A percentile compares a stretch with the other conserved stretches of the same genome.
Evolutionary conservation across 2,797 vertebrate species (phyloP).

Genomic region (Micromesistius poutassou): DNA sequence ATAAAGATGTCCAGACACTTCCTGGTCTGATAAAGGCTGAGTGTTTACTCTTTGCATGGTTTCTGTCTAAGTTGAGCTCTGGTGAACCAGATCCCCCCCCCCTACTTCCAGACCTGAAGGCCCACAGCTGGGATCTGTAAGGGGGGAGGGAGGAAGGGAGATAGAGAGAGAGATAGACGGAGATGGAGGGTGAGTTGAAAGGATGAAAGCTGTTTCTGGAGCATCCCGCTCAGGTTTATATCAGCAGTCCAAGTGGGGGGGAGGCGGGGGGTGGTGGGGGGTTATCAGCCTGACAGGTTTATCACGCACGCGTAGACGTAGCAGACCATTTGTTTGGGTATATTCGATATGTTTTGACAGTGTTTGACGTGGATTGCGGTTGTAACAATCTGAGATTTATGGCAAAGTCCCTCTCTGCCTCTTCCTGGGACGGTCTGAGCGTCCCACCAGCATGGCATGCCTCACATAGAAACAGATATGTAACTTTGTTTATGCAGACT

Average conservation of each 20-base stretch:
- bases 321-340: background rate
- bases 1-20: background rate
- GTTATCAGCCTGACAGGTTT: slow-evolving; percentile 17
- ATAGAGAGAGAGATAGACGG: background rate
- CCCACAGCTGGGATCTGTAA: slow-evolving; percentile 7
- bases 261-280: no score
- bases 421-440: no score
- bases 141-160: background rate
- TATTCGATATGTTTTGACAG: background rate
- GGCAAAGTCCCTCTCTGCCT: no score
- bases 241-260: background rate
- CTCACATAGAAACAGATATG: no score
- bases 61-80: background rate
- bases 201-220: slow-evolving; percentile 5
- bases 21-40: no score
- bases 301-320: slow-evolving; percentile 1
- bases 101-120: background rate
- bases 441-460: no score
- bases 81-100: background rate
- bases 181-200: background rate
- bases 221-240: slow-evolving; percentile 8
- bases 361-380: no score
- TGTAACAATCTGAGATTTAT: no score
- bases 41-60: no score
- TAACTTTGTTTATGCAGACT: slow-evolving; percentile 6